Evolutionary conservation across 1,140 invertebrate species (phyloP), one percentile per base, ranked within the genome.

Genomic region (Lithobius niger): DNA sequence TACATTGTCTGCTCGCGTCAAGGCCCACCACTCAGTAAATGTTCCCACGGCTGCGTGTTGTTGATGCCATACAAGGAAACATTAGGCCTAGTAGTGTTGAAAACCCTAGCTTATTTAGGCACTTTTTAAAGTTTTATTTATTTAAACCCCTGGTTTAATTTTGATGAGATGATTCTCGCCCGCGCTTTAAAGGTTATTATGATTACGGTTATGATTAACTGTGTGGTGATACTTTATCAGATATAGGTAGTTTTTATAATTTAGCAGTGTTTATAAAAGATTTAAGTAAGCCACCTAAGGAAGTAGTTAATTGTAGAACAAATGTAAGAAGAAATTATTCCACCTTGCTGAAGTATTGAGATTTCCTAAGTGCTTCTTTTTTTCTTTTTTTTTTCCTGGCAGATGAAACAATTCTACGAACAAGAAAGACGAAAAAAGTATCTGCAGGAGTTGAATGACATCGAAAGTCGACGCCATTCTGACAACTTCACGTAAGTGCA

Each of bases 321-420:
- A 53, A 42, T 53, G 24, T 53, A 53, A 21, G n/a, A 40, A 53
- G 19, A 3, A 51, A 26, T 25, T 42, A 10, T 36, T n/a, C n/a
- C n/a, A 10, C 6, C 31, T 36, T 10, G n/a, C 6, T 36, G 31
- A 36, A 36, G n/a, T 36, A n/a, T 36, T 36, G n/a, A 36, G n/a
- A 10, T 36, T 36, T 36, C n/a, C 31, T 36, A 10, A n/a, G 31
- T 36, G n/a, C 6, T 36, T 36, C 6, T 10, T 10, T 19, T 21
- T n/a, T 45, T 13, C 22, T 45, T 19, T 10, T 6, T 10, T 18
- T 45, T 45, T 13, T 19, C 22, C 22, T 13, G 28, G 15, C 83
- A 87, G 62, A 90, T 92, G 88, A 82, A 84, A 66, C 78, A 84
- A 62, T 80, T 90, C 54, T 92, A 92, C 66, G 82, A 90, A 67